Base-by-base conservation (phyloP, 64 coral and sea anemone genomes). In the Porites lutea region DNA sequence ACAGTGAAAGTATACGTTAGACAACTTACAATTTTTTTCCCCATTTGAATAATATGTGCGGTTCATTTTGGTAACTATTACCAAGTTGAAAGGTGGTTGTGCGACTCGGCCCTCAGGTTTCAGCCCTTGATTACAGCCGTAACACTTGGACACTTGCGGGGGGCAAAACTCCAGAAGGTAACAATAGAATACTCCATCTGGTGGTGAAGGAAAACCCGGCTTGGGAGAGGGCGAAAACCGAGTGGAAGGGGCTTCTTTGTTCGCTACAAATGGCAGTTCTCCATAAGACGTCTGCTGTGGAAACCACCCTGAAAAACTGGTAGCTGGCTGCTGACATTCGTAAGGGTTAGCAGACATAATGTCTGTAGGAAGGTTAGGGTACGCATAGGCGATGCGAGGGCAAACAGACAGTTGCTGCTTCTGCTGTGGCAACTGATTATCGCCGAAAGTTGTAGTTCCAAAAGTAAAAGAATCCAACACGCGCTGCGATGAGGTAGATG, bases 121-220 rank as follows among this genome's bases (percentile, higher is more conserved):
- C 65, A 67, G 65, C 65, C 14, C 20, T 67, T 67, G 65, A 67
- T 67, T 67, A 14, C 65, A 67, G 13, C 65, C 65, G 65, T 67
- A 21, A 67, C 65, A 67, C 65, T 67, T 67, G 18, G 14, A 67
- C 65, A 67, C 65, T 67, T 67, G 65, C 65, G 65, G 65, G 65
- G 65, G 65, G 65, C 65, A 67, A 14, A 67, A 67, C 65, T 67
- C 65, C 4, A 67, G 65, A 67, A 67, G 65, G 65, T 67, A 67
- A 67, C 65, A 67, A 14, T 67, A 67, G 65, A 67, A 67, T 67
- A 11, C 65, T 14, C 65, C 65, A 67, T 67, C 4, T 21, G 65
- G 65, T 67, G 65, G 65, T 67, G 65, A 67, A 67, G 65, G 65
- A 67, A 67, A 67, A 67, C 65, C 65, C 20, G 65, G 65, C 65